Conservation (phyloP, 2,797 vertebrate species). For the Hapalemur alaotrensis region DNA sequence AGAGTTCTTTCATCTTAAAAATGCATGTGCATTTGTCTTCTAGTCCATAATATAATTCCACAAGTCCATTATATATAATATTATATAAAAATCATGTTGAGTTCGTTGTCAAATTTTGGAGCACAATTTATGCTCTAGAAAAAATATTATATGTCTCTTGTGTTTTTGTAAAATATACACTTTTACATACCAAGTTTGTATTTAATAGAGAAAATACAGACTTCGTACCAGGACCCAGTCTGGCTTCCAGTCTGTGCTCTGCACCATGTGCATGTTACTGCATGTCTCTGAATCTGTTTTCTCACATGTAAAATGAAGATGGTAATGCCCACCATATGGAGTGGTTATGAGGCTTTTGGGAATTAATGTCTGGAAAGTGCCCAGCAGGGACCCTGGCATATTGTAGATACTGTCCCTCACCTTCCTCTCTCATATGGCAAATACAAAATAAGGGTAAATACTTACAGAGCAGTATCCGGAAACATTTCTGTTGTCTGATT, state of each 20-base stretch:
- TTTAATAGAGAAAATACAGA: not conserved
- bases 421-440: not conserved
- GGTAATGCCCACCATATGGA: not conserved
- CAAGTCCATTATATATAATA: not conserved
- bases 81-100: not conserved
- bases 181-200: not conserved
- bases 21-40: not conserved
- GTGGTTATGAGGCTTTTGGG: not conserved
- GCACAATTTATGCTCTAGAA: not conserved
- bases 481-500: not conserved
- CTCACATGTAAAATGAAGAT: not conserved
- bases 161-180: not conserved
- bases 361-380: not conserved
- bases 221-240: not conserved
- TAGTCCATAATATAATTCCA: not conserved
- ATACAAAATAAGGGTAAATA: not conserved
- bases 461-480: not conserved
- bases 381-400: not conserved
- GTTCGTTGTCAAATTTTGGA: slow-evolving; percentile 6
- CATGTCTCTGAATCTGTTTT: not conserved
- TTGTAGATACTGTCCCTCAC: not conserved
- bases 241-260: not conserved
- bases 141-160: not conserved
- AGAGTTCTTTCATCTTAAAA: slow-evolving; percentile 6
- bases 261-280: not conserved